phyloP scores from a whole-genome alignment of 92 coral and sea anemone genomes.

The Blastomussa wellsi region DNA sequence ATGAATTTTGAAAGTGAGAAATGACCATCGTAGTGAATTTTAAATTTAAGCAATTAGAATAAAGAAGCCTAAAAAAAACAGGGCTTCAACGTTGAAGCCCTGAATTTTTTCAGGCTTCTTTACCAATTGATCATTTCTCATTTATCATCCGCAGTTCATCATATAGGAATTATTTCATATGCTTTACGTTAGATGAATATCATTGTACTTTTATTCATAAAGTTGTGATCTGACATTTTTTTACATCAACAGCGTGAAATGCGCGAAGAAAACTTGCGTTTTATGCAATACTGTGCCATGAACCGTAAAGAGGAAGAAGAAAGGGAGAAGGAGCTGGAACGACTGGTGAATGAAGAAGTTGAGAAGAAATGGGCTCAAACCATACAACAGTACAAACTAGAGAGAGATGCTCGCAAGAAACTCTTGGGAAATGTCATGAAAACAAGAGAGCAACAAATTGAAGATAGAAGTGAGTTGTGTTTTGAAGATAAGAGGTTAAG shows the following conservation, averaged over 20 bases:
- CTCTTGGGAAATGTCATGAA: constrained; percentile 88
- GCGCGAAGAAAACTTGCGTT: constrained; percentile 93
- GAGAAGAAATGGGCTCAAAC: constrained; percentile 94
- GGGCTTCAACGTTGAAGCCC: no score
- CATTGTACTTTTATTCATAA: neutral
- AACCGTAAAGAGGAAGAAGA: constrained; percentile 90
- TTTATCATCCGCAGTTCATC: no score
- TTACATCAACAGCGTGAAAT: constrained; percentile 59
- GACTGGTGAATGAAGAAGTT: constrained; percentile 83
- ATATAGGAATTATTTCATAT: no score
- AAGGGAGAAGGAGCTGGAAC: constrained; percentile 79
- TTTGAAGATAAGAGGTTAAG: neutral
- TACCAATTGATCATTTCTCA: no score
- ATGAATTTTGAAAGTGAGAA: no score
- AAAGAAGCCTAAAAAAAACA: no score
- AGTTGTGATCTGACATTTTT: neutral
- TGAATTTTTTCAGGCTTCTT: no score
- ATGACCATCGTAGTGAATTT: no score
- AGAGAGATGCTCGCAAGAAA: constrained; percentile 83
- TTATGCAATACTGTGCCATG: constrained; percentile 90
- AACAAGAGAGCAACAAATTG: constrained; percentile 81
- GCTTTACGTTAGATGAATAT: no score
- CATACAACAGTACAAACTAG: constrained; percentile 73
- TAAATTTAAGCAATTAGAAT: no score
- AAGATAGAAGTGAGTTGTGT: constrained; percentile 75